A percentile compares a stretch with the other conserved stretches of the same genome.
Evolutionary conservation across 2,113 vertebrate genomes (phyloP).

Genomic region (Pseudopodoces humilis): DNA sequence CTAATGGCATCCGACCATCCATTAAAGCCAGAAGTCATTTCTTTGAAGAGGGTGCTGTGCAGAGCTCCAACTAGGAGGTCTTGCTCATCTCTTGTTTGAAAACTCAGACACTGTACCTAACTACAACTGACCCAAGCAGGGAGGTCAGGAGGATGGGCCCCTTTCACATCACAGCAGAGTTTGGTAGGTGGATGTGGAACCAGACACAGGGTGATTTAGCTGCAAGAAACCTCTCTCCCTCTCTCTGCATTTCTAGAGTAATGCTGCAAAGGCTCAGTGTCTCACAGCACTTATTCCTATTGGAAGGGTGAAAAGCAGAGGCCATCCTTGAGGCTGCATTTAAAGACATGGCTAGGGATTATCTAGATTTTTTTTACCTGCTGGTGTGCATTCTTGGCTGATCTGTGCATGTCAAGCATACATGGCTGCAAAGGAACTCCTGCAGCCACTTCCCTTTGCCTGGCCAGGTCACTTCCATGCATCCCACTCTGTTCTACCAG

Average conservation of each 20-base stretch:
- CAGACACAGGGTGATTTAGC: background rate
- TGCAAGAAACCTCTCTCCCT: background rate
- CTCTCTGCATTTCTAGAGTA: background rate
- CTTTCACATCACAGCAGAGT: background rate
- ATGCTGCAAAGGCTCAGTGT: background rate
- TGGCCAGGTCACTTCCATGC: background rate
- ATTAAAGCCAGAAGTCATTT: background rate
- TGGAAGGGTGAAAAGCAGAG: background rate
- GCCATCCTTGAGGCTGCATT: background rate
- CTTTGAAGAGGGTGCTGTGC: background rate
- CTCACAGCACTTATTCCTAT: background rate
- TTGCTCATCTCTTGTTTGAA: background rate
- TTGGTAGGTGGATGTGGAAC: background rate
- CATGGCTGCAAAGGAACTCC: background rate
- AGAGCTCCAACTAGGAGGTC: background rate
- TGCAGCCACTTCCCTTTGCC: background rate
- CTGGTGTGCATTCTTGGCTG: background rate
- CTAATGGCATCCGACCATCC: rapidly evolving
- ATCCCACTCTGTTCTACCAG: background rate
- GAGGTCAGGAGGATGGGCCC: background rate
- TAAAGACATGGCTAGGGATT: background rate
- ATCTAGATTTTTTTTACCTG: background rate
- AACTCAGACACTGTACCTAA: background rate
- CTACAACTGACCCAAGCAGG: background rate
- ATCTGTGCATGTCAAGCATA: background rate